A percentile compares a stretch with the other conserved stretches of the same genome.
Conservation (phyloP, 2,113 vertebrate species). For the Anguilla japonica region DNA sequence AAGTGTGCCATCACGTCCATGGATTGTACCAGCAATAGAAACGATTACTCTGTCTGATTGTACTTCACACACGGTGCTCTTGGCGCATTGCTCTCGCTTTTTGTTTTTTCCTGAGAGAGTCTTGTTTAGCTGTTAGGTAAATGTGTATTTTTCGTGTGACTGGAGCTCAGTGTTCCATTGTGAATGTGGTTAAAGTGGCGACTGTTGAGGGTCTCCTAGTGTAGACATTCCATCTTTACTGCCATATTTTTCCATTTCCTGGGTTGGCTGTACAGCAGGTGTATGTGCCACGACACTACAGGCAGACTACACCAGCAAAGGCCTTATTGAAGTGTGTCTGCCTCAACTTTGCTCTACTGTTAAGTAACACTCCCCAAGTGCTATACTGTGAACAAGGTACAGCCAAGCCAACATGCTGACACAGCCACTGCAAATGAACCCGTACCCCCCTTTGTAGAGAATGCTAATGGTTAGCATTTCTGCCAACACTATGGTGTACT, state of each 20-base stretch:
- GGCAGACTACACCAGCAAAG: constrained; percentile 30
- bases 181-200: constrained; percentile 3
- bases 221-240: constrained; percentile 56
- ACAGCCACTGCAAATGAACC: background rate
- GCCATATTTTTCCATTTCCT: constrained; percentile 14
- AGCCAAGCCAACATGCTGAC: background rate
- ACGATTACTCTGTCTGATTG: constrained; percentile 12
- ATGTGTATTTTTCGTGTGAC: background rate
- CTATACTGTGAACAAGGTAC: background rate
- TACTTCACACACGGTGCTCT: constrained; percentile 31
- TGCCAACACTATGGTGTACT: background rate
- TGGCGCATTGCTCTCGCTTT: background rate
- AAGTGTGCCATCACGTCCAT: constrained; percentile 46
- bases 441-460: background rate
- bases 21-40: constrained; percentile 39
- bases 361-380: background rate
- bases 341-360: constrained; percentile 35
- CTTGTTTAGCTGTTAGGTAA: constrained; percentile 6
- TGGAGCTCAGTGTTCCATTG: constrained; percentile 28
- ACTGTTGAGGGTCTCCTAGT: constrained; percentile 13
- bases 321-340: constrained; percentile 41
- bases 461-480: background rate
- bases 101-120: background rate
- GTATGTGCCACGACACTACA: background rate
- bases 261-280: constrained; percentile 5